These are phyloP conservation scores for Gavialis gangeticus DNA, from an alignment of 2,113 vertebrate genomes.

Conservation along the genomic window DNA sequence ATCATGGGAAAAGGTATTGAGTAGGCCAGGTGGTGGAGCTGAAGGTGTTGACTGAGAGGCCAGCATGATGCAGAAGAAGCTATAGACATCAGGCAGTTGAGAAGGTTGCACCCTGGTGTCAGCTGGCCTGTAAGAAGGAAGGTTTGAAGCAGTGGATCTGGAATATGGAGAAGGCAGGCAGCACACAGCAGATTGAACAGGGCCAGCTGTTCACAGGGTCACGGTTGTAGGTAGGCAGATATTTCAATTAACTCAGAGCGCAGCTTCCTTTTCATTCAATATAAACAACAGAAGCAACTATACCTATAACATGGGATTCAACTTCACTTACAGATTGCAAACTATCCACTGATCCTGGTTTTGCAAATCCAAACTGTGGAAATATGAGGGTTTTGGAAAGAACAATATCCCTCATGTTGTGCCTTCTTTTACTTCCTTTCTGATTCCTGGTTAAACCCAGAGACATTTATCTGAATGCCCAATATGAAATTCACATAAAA, in stretches of 20 bases:
- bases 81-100: neutral
- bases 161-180: neutral
- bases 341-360: neutral
- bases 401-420: accelerated
- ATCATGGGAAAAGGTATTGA: neutral
- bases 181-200: too few species aligned
- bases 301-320: neutral
- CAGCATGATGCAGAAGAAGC: neutral
- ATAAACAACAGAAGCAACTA: neutral
- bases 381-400: neutral
- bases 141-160: neutral
- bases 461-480: neutral
- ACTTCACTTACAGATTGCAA: neutral
- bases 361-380: neutral
- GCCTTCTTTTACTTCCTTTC: neutral
- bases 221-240: accelerated
- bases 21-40: neutral
- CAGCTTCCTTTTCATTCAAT: neutral
- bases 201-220: accelerated
- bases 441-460: neutral
- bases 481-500: accelerated
- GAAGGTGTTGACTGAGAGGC: neutral
- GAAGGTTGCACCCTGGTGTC: neutral
- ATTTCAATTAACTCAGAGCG: neutral
- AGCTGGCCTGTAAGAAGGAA: neutral